phyloP scores from a whole-genome alignment of 2,797 vertebrate species.

The Spea hammondii region DNA sequence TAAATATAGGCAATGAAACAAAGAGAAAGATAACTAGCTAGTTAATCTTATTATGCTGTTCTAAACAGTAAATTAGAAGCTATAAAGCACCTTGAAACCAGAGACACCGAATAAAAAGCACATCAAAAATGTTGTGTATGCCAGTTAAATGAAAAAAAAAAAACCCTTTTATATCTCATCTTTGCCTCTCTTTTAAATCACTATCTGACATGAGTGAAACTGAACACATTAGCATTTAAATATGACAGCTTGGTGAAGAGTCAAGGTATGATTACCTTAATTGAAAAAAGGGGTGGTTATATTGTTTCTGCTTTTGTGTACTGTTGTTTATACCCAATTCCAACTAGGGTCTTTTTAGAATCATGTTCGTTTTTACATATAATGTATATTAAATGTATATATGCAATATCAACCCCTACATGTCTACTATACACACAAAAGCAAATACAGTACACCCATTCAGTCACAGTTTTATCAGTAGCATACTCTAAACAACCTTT shows the following conservation, averaged over 20 bases:
- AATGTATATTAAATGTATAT: too few relatives aligned
- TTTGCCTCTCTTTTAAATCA: not conserved
- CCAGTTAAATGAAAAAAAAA: not conserved
- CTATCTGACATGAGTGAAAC: not conserved
- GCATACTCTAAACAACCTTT: too few relatives aligned
- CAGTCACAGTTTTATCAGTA: too few relatives aligned
- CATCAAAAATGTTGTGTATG: not conserved
- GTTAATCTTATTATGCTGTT: constrained; percentile 32
- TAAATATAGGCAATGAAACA: constrained; percentile 34
- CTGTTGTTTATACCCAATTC: not conserved
- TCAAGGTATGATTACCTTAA: not conserved
- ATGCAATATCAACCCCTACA: too few relatives aligned
- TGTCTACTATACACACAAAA: too few relatives aligned
- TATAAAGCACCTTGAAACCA: constrained; percentile 11
- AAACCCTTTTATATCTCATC: not conserved
- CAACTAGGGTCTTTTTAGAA: too few relatives aligned
- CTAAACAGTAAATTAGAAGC: constrained; percentile 15
- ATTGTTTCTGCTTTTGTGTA: not conserved
- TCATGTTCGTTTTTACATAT: too few relatives aligned
- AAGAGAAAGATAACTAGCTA: constrained; percentile 18
- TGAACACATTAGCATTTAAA: not conserved
- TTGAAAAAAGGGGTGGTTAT: not conserved
- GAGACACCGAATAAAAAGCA: constrained; percentile 6
- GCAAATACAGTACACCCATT: too few relatives aligned
- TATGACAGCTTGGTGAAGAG: not conserved